Base-by-base conservation (phyloP, 2,113 vertebrate species). In the Epinephelus cyanopodus region DNA sequence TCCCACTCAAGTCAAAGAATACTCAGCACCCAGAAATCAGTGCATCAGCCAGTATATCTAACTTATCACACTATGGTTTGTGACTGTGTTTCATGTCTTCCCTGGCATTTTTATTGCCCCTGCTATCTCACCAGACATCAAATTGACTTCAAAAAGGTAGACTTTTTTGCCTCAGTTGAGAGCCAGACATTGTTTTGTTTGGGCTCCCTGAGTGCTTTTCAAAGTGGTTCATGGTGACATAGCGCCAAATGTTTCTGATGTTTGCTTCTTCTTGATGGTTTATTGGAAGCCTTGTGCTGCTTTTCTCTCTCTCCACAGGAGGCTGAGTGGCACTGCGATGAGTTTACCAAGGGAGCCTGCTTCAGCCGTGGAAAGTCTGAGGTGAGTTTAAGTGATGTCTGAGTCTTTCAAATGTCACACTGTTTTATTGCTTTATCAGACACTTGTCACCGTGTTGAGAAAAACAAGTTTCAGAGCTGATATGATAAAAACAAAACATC, bases 331-430 rank as follows among this genome's bases (percentile, higher is more conserved):
- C 95, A 94, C 47, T 99, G 97, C 85, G 98, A 99, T 45, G 97
- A 99, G 90, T 96, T 97, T 84, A 97, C 98, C 91, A 97, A 96
- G 94, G 97, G 95, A 94, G 96, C 97, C 80, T 99, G 98, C 83
- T 99, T 98, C 93, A 99, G 98, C 87, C 98, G 98, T 42, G 98
- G 98, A 39, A 99, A 99, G 81, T 98, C 98, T 14, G 95, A 98
- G 97, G 98, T 99, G 94, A 95, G 96, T 80, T 87, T 48, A 74
- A 87, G 63, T 42, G 82, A 80, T 67, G 60, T 12, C 58, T 63
- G 17, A 76, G 48, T n/a, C 19, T 76, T 81, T 70, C 13, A 74
- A 69, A 72, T 76, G 66, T 79, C 74, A 48, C 70, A 21, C 23
- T 64, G n/a, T 77, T 78, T 42, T 79, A 62, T 74, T 58, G 54